Evolutionary conservation across 2,797 vertebrate genomes (phyloP).

Genomic region (Enteromius trimaculatus): DNA sequence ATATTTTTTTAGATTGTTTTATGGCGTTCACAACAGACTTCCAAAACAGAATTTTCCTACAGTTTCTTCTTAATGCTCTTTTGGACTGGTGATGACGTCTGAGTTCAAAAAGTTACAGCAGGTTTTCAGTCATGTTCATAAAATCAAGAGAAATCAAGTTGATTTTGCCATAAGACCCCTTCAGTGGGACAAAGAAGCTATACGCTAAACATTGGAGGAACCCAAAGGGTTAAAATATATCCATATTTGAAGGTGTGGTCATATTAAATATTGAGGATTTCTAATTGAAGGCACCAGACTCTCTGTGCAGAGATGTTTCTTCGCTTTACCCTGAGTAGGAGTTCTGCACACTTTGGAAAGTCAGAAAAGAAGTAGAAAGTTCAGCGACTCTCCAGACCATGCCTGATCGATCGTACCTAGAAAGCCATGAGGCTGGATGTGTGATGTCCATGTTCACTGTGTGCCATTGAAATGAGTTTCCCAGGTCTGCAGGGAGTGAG

Average conservation of each 20-base stretch:
- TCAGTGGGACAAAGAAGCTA: neutral
- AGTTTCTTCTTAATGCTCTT: neutral
- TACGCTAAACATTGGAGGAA: neutral
- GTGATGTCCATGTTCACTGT: conserved; percentile 45
- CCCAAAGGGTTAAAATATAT: conserved; percentile 63
- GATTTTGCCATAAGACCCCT: neutral
- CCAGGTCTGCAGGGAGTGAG: conserved; percentile 25
- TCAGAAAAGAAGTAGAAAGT: conserved; percentile 39
- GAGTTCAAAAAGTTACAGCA: neutral
- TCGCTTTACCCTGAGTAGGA: conserved; percentile 25
- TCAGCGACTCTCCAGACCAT: conserved; percentile 37
- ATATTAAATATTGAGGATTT: conserved; percentile 68
- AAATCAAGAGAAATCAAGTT: neutral
- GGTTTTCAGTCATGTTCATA: neutral
- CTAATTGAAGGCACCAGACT: conserved; percentile 48
- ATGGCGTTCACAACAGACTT: too few species aligned
- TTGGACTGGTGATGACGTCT: neutral
- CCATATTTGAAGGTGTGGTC: conserved; percentile 66
- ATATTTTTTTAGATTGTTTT: too few species aligned
- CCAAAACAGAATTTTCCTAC: neutral
- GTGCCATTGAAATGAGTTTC: conserved; percentile 48
- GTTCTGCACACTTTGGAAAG: conserved; percentile 26
- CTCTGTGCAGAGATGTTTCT: conserved; percentile 29
- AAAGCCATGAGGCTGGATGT: conserved; percentile 32
- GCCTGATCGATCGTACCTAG: conserved; percentile 30